Percentiles rank a stretch among this genome's conserved stretches.
These are phyloP conservation scores for Trichonephila inaurata DNA, from an alignment of 1,140 invertebrate species.

Conservation along the genomic window DNA sequence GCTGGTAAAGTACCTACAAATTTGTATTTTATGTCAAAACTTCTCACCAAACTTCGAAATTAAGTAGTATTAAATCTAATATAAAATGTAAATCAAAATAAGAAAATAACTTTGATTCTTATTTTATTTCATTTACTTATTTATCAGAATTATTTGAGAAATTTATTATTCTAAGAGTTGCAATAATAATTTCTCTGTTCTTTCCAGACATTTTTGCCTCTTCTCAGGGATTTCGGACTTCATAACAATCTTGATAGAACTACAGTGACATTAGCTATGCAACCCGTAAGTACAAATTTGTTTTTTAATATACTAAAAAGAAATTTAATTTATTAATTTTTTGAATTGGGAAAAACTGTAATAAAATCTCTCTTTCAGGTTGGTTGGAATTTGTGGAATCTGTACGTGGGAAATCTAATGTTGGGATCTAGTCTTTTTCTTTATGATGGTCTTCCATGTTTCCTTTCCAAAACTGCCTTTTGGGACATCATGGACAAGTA, in stretches of 20 bases:
- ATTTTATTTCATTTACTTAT: too few species aligned
- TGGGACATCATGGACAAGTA: conserved; percentile 83
- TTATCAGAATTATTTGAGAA: too few species aligned
- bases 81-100: too few species aligned
- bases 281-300: conserved; percentile 49
- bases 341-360: background rate
- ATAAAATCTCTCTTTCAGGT: conserved; percentile 79
- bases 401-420: conserved; percentile 81
- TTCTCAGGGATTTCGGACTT: conserved; percentile 64
- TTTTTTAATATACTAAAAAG: too few species aligned
- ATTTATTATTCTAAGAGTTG: too few species aligned
- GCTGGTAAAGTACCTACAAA: too few species aligned
- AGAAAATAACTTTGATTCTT: too few species aligned
- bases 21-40: too few species aligned
- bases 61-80: too few species aligned
- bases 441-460: conserved; percentile 84
- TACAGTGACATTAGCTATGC: conserved; percentile 61
- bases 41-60: too few species aligned
- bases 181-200: background rate
- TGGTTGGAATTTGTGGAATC: conserved; percentile 87
- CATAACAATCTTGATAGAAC: conserved; percentile 48
- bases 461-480: conserved; percentile 82
- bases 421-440: conserved; percentile 83
- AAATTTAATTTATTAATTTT: background rate
- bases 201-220: conserved; percentile 62